phyloP scores from a whole-genome alignment of 2,113 vertebrate species.

The Halichoeres trimaculatus region DNA sequence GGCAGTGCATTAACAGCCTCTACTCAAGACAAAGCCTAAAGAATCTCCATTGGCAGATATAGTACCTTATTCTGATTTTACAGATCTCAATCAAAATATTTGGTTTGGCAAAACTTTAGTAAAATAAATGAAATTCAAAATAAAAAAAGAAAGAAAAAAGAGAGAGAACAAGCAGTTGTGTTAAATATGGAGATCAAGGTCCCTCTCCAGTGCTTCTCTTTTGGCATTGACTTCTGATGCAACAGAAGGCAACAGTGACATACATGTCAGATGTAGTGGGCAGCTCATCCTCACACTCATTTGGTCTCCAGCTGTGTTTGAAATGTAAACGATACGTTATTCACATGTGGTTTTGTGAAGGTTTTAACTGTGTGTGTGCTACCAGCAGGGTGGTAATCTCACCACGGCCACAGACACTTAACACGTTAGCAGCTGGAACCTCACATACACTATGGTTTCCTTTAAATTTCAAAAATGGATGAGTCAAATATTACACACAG shows the following conservation, averaged over 20 bases:
- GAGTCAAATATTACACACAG: neutral
- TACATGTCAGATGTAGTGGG: slow-evolving; percentile 35
- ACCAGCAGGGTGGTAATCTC: slow-evolving; percentile 10
- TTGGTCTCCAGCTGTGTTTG: slow-evolving; percentile 27
- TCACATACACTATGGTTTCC: neutral
- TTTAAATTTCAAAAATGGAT: neutral
- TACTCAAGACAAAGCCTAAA: neutral
- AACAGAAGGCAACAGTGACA: slow-evolving; percentile 67
- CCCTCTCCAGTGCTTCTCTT: slow-evolving; percentile 8
- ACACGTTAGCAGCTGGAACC: neutral
- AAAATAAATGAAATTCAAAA: too few relatives aligned
- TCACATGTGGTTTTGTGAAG: slow-evolving; percentile 10
- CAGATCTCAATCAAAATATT: neutral
- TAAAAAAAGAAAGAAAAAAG: slow-evolving; percentile 8
- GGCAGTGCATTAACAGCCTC: too few relatives aligned
- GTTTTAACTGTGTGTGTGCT: neutral
- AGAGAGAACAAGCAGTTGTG: slow-evolving; percentile 34
- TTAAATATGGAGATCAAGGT: slow-evolving; percentile 25
- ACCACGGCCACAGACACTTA: neutral
- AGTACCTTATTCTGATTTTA: slow-evolving; percentile 20
- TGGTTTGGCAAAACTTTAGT: too few relatives aligned
- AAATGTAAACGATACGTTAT: slow-evolving; percentile 20
- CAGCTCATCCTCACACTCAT: slow-evolving; percentile 18
- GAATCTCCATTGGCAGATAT: slow-evolving; percentile 30
- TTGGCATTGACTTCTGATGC: slow-evolving; percentile 64